Conservation (phyloP, 2,797 vertebrate species). For the Diceros bicornis region DNA sequence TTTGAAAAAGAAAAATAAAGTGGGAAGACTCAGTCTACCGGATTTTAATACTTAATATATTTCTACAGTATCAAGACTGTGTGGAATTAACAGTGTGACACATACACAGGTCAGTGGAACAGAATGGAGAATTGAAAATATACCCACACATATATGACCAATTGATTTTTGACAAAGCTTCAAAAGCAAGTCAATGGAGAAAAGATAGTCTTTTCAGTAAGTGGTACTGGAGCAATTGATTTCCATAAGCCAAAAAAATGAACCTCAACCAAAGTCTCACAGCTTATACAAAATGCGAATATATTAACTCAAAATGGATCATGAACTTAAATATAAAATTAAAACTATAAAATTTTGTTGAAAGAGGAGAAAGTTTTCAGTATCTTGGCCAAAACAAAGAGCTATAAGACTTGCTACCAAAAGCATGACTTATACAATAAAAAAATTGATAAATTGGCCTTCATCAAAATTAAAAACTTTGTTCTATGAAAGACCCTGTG, state of each 20-base stretch:
- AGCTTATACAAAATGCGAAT: background rate
- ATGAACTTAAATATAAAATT: background rate
- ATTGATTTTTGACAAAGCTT: background rate
- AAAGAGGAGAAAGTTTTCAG: background rate
- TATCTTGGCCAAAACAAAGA: background rate
- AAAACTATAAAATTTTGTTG: background rate
- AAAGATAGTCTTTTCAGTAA: background rate
- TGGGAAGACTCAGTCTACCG: background rate
- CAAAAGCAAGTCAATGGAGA: background rate
- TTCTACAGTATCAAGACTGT: background rate
- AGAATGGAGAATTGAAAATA: background rate
- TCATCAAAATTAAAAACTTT: background rate
- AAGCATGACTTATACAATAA: background rate
- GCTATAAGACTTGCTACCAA: background rate
- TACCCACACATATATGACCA: background rate
- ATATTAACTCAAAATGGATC: background rate
- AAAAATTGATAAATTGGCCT: background rate
- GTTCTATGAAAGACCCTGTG: background rate
- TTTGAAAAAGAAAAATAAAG: background rate
- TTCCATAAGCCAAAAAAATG: background rate
- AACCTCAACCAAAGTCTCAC: background rate
- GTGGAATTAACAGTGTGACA: background rate
- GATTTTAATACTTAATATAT: background rate
- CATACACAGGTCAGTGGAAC: background rate
- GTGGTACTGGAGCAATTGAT: background rate